phyloP scores from a whole-genome alignment of 2,797 vertebrate genomes.

The Argyrosomus regius region DNA sequence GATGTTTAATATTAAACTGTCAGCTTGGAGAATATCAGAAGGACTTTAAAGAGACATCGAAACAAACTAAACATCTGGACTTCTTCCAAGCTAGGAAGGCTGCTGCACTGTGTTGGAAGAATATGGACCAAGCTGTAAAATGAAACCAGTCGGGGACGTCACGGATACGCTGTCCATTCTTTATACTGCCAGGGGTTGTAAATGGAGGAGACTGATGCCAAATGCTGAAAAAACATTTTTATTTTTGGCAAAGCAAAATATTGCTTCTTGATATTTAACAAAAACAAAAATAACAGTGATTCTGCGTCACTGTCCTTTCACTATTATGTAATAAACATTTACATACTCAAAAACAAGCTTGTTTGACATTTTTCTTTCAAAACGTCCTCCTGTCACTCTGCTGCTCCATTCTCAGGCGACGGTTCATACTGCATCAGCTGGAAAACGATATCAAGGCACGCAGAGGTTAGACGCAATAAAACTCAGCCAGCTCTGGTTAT shows the following conservation, averaged over 20 bases:
- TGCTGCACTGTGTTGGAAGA: no score
- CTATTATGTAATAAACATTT: slow-evolving; percentile 60
- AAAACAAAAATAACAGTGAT: slow-evolving; percentile 52
- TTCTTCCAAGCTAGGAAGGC: no score
- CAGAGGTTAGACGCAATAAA: slow-evolving; percentile 5
- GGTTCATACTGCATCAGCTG: slow-evolving; percentile 95
- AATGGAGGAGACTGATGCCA: slow-evolving; percentile 17
- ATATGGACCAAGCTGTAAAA: no score
- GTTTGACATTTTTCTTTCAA: neutral
- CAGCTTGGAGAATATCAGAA: no score
- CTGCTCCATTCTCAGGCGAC: slow-evolving; percentile 86
- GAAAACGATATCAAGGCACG: neutral
- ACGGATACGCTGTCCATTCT: no score
- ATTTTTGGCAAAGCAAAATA: slow-evolving; percentile 56
- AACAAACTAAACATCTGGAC: no score
- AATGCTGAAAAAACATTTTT: slow-evolving; percentile 47
- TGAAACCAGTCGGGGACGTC: no score
- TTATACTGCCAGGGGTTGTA: neutral
- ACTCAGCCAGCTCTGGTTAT: neutral
- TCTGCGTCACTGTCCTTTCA: slow-evolving; percentile 41
- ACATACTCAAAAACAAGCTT: slow-evolving; percentile 31
- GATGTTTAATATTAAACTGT: no score
- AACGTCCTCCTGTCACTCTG: slow-evolving; percentile 73
- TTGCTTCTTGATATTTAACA: slow-evolving; percentile 44
- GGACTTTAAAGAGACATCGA: no score